Conservation (phyloP, 2,888 invertebrate genomes). For the Dione vanillae region DNA sequence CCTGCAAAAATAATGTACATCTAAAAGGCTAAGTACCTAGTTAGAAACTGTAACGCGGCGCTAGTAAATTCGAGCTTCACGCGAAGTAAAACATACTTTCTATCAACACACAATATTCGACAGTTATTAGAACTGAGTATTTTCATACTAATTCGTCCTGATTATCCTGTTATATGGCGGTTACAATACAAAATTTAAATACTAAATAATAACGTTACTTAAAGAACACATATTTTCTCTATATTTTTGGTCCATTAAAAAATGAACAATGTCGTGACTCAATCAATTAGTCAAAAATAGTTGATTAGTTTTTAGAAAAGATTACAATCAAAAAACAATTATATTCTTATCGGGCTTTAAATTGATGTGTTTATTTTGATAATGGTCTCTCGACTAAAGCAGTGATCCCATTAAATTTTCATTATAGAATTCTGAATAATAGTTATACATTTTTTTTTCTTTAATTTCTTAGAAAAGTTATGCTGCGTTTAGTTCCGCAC, state of each 20-base stretch:
- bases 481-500: too few species aligned
- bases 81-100: too few species aligned
- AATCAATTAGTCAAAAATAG: slow-evolving; percentile 4
- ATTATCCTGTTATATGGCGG: too few species aligned
- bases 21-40: too few species aligned
- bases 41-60: too few species aligned
- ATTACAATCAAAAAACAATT: slow-evolving; percentile 5
- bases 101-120: too few species aligned
- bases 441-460: neutral
- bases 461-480: neutral
- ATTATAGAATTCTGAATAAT: neutral
- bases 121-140: too few species aligned
- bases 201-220: too few species aligned
- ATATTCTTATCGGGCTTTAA: slow-evolving; percentile 9
- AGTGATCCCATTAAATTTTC: neutral
- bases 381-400: neutral
- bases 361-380: slow-evolving; percentile 10
- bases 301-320: slow-evolving; percentile 13
- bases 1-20: too few species aligned
- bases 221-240: neutral
- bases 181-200: too few species aligned
- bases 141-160: too few species aligned
- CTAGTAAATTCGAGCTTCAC: too few species aligned
- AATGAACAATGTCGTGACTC: neutral
- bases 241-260: neutral